phyloP scores from a whole-genome alignment of 2,888 invertebrate species.

The Agrochola lota region DNA sequence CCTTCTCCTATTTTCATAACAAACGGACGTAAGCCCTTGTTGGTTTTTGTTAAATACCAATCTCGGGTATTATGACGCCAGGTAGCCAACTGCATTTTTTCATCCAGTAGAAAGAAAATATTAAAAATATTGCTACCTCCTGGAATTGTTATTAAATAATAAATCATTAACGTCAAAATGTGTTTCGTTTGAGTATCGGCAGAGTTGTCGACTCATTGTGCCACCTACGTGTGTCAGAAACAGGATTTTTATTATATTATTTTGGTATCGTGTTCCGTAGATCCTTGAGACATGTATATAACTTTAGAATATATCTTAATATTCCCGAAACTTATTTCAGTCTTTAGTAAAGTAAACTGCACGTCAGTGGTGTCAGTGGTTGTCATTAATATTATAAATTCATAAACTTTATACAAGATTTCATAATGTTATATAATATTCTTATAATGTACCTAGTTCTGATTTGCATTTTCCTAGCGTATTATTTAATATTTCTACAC shows the following conservation, averaged over 20 bases:
- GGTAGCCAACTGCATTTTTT: slow-evolving; percentile 51
- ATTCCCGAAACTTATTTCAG: too few species aligned
- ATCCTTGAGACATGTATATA: neutral
- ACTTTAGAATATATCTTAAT: too few species aligned
- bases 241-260: slow-evolving; percentile 1
- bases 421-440: too few species aligned
- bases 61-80: slow-evolving; percentile 11
- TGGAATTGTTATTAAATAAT: slow-evolving; percentile 71
- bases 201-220: slow-evolving; percentile 60
- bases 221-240: slow-evolving; percentile 54
- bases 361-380: too few species aligned
- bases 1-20: neutral
- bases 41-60: slow-evolving; percentile 1
- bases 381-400: too few species aligned
- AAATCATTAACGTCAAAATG: slow-evolving; percentile 80
- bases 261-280: slow-evolving; percentile 57
- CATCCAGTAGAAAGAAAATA: slow-evolving; percentile 25
- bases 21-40: neutral
- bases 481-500: too few species aligned
- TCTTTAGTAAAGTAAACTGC: too few species aligned
- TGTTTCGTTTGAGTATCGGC: slow-evolving; percentile 57
- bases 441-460: too few species aligned
- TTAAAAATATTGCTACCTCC: slow-evolving; percentile 55
- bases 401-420: too few species aligned
- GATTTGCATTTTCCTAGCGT: too few species aligned